Conservation (phyloP, 1,140 invertebrate genomes). For the Sycophila sp. region DNA sequence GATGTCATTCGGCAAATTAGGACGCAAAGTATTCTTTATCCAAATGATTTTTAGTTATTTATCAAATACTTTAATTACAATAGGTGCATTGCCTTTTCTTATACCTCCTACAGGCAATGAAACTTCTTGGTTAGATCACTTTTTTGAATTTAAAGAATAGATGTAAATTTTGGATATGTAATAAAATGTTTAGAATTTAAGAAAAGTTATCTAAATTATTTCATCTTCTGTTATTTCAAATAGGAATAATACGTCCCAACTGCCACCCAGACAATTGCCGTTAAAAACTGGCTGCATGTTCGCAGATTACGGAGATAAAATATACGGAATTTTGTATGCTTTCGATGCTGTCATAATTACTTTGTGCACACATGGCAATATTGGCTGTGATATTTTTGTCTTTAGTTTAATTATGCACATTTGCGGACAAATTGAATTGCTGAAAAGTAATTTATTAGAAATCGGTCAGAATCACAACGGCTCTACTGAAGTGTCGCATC, state of each 20-base stretch:
- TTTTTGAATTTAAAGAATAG: neutral
- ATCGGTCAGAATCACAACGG: neutral
- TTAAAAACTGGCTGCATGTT: conserved; percentile 37
- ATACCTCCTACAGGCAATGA: neutral
- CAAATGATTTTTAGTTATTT: conserved; percentile 39
- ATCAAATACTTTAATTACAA: conserved; percentile 26
- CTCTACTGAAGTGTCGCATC: neutral
- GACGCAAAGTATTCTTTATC: conserved; percentile 26
- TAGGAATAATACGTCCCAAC: neutral
- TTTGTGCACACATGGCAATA: conserved; percentile 32
- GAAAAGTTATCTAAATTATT: neutral
- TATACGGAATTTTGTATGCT: conserved; percentile 34
- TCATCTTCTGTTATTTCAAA: neutral
- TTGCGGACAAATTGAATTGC: conserved; percentile 39
- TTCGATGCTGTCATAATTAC: conserved; percentile 33
- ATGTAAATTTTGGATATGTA: neutral
- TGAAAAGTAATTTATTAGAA: conserved; percentile 24
- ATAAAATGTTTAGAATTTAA: neutral
- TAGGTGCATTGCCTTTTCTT: conserved; percentile 32
- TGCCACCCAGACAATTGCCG: conserved; percentile 26
- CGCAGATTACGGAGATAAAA: conserved; percentile 1
- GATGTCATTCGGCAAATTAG: conserved; percentile 32
- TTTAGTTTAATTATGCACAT: conserved; percentile 43
- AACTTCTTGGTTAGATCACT: neutral
- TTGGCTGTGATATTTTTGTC: conserved; percentile 40